Evolutionary conservation across 2,113 vertebrate species (phyloP), one percentile per base, ranked within the genome.

Genomic region (Forbesichthys papilliferus): DNA sequence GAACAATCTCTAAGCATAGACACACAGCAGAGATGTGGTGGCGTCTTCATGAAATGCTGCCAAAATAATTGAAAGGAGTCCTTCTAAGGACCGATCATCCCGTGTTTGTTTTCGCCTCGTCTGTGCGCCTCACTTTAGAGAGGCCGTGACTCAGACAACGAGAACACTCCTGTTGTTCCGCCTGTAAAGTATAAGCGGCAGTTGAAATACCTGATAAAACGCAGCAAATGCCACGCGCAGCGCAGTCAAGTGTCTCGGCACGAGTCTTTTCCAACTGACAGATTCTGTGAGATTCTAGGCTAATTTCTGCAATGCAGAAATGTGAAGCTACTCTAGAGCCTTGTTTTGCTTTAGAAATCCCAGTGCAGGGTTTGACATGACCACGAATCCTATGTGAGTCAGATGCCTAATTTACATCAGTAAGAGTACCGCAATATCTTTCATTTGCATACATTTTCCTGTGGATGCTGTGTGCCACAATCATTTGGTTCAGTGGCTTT

Each of bases 1-100:
- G 68, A 73, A 71, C 61, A 70, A 69, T 68, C 52, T 83, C 66
- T 42, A 33, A 82, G 72, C 66, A 2, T 64, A 73, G 73, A 62
- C 79, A 65, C 62, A 70, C 36, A 64, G 62, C 16, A 70, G 73
- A 66, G 62, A 14, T 57, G 74, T 62, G 71, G 64, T 75, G 65
- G 57, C 63, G 69, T 36, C 63, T 54, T 71, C 74, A 72, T 80
- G 65, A 68, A 64, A 86, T 72, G 73, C 62, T 77, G 80, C 75
- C 79, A 85, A 67, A 83, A 81, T 86, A 86, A 87, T 85, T 87
- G 83, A 88, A 85, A 87, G 70, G 63, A 74, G 52, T 66, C 74
- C 55, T 74, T 88, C 75, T 65, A 80, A 82, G 69, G 81, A 85
- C 69, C 54, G 53, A 84, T 81, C 81, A 80, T 83, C 81, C 78